Evolutionary conservation across 2,888 invertebrate genomes (phyloP), one percentile per base, ranked within the genome.

Genomic region (Barypeithes pellucidus): DNA sequence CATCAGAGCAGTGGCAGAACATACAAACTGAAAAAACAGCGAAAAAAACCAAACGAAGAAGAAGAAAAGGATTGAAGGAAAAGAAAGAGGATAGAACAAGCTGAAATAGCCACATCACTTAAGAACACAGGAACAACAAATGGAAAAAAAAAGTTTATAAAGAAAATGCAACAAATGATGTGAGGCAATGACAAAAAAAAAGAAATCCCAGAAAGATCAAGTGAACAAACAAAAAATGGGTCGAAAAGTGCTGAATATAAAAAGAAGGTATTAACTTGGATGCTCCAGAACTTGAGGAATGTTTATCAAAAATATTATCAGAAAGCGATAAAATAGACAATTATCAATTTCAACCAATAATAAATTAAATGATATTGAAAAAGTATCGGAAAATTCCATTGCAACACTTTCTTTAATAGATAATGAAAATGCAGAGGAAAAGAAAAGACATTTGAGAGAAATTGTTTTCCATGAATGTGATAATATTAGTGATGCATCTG

Each of bases 11-110:
- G n/a, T 24, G 54, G 54, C 24, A 54, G 29, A 54, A 54, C 54
- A 54, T 54, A 29, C 54, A 54, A 54, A 54, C 24, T 54, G 54
- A 54, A 54, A 54, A 54, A 54, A 8, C n/a, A 54, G 24, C 22
- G 5, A 2, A 1, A 54, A 54, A 54, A 54, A 24, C 54, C 4
- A 29, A 54, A n/a, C n/a, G 54, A 54, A 54, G 54, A 24, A 54
- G 14, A 29, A 54, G 54, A 22, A n/a, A 54, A 54, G 54, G 24
- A 54, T 1, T 1, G 29, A 54, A 54, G 54, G 54, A 29, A 54
- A 54, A 54, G 29, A 24, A 54, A 54, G n/a, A 54, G 29, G 54
- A 29, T 20, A 54, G 54, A 54, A 54, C 54, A 54, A 54, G 54
- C 54, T 54, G 12, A 54, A 54, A 20, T 29, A 54, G 29, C 54